phyloP scores from a whole-genome alignment of 2,113 vertebrate species.

The Asarcornis scutulata region DNA sequence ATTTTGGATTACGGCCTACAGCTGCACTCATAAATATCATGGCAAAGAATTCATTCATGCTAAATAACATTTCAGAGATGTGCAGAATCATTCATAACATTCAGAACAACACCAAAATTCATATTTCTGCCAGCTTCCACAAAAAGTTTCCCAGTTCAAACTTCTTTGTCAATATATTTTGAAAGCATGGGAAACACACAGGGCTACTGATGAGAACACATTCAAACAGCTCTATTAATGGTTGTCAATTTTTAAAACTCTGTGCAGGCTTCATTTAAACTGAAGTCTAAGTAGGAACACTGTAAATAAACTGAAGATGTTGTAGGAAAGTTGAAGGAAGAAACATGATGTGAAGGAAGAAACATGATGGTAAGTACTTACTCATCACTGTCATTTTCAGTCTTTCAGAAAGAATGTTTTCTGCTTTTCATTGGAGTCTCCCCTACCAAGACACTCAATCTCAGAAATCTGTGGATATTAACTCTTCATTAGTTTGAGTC shows the following conservation, averaged over 20 bases:
- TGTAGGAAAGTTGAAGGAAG: not conserved
- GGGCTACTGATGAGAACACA: not conserved
- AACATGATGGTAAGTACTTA: not conserved
- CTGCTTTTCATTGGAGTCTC: not conserved
- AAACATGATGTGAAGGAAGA: not conserved
- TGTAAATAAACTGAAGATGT: not conserved
- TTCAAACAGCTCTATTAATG: not conserved
- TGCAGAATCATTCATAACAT: slow-evolving; percentile 32
- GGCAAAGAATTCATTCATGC: slow-evolving; percentile 61
- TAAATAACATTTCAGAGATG: slow-evolving; percentile 63
- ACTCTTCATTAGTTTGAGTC: not conserved
- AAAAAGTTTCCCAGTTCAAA: not conserved
- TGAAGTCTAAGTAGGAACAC: not conserved
- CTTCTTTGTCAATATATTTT: not conserved
- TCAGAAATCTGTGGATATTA: not conserved
- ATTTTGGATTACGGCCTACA: slow-evolving; percentile 63
- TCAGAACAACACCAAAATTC: slow-evolving; percentile 52
- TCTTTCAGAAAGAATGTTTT: not conserved
- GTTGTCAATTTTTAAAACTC: not conserved
- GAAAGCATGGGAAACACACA: not conserved
- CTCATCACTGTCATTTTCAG: not conserved
- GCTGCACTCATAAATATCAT: slow-evolving; percentile 64
- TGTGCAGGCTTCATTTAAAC: not conserved
- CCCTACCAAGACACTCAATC: not conserved
- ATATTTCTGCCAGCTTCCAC: slow-evolving; percentile 12